These are phyloP conservation scores for Antennarius maculatus DNA, from an alignment of 2,797 vertebrate genomes.

Conservation along the genomic window DNA sequence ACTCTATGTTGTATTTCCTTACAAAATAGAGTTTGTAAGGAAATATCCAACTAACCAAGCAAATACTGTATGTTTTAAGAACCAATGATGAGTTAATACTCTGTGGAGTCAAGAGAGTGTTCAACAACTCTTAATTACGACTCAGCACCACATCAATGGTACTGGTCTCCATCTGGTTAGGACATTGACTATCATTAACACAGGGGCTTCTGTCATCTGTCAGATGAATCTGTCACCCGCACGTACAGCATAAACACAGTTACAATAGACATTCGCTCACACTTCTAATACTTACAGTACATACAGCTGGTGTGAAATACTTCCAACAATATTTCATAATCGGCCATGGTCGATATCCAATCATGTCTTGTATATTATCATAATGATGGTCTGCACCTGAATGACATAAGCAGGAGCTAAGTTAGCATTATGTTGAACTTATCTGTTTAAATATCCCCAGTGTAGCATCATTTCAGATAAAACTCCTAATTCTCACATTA, in stretches of 20 bases:
- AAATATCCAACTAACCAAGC: too few relatives aligned
- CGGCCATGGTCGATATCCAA: constrained; percentile 80
- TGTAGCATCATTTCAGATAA: not conserved
- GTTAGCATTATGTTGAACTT: not conserved
- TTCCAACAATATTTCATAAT: constrained; percentile 83
- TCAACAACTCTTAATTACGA: not conserved
- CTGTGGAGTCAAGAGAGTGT: not conserved
- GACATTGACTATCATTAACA: constrained; percentile 19
- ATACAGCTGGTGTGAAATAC: constrained; percentile 79
- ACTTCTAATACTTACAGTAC: constrained; percentile 73
- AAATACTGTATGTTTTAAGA: not conserved
- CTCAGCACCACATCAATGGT: not conserved
- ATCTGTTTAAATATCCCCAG: not conserved
- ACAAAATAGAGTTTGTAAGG: too few relatives aligned
- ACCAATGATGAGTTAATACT: not conserved
- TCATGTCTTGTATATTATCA: constrained; percentile 81
- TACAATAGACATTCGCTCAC: not conserved
- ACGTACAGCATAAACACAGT: not conserved
- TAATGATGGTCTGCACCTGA: constrained; percentile 80
- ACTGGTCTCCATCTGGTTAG: constrained; percentile 32
- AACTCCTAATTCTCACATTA: not conserved
- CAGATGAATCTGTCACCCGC: constrained; percentile 16
- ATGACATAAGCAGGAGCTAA: not conserved
- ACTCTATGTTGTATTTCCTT: not conserved
- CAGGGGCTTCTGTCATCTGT: constrained; percentile 43